Evolutionary conservation across 2,888 invertebrate species (phyloP).

Genomic region (Steinernema hermaphroditum): DNA sequence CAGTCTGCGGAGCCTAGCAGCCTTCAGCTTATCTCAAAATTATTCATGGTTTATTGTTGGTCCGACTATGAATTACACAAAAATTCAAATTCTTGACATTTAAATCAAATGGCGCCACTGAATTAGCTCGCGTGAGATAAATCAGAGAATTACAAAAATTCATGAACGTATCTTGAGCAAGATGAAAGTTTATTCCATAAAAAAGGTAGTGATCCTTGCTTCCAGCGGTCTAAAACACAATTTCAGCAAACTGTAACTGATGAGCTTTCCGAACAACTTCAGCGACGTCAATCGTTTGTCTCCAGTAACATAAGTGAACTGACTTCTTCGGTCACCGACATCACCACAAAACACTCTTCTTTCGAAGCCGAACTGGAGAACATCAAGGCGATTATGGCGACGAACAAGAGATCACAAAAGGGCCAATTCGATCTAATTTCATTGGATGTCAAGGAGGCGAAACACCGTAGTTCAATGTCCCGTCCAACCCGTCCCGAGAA

Average conservation of each 20-base stretch:
- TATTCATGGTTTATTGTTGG: too few relatives aligned
- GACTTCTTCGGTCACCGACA: background rate
- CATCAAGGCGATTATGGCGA: background rate
- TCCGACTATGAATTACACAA: too few relatives aligned
- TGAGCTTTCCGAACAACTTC: slow-evolving; percentile 4
- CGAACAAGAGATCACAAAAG: background rate
- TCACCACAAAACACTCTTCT: background rate
- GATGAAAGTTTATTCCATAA: background rate
- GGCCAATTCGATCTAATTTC: background rate
- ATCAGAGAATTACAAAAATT: too few relatives aligned
- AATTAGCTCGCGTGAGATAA: too few relatives aligned
- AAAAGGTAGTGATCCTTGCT: too few relatives aligned
- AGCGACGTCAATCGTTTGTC: background rate
- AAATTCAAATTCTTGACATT: too few relatives aligned
- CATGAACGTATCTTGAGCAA: too few relatives aligned
- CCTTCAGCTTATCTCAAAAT: too few relatives aligned
- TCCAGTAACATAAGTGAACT: background rate
- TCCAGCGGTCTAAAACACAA: too few relatives aligned
- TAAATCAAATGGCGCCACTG: too few relatives aligned
- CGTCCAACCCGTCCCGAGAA: slow-evolving; percentile 22
- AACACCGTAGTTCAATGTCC: slow-evolving; percentile 45
- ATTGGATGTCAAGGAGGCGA: slow-evolving; percentile 1
- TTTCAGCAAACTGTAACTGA: slow-evolving; percentile 15
- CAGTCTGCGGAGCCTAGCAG: too few relatives aligned
- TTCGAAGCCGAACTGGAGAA: background rate